Evolutionary conservation across 2,113 vertebrate genomes (phyloP).

Genomic region (Gymnarchus niloticus): DNA sequence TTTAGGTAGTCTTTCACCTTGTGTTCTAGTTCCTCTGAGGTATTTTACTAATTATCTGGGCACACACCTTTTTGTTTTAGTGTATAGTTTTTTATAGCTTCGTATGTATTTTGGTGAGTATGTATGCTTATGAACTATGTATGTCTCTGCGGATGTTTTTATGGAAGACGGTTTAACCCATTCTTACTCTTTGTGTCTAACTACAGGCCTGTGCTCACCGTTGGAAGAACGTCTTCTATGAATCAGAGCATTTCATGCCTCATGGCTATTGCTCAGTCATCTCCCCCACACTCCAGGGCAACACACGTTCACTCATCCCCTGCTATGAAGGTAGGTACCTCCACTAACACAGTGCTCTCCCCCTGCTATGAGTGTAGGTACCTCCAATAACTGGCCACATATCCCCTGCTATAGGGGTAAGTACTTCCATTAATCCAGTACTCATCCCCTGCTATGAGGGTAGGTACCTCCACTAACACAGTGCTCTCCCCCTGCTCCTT

Average conservation of each 20-base stretch:
- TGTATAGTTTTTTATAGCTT: background rate
- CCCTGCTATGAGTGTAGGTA: background rate
- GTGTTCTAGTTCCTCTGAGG: too few species aligned
- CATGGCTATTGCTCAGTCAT: conserved; percentile 93
- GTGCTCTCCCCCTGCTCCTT: background rate
- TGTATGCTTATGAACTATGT: background rate
- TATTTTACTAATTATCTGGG: background rate
- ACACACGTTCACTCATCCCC: conserved; percentile 73
- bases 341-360: background rate
- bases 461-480: background rate
- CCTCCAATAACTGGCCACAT: background rate
- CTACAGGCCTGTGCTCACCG: conserved; percentile 90
- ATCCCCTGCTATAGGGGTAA: background rate
- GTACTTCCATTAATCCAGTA: background rate
- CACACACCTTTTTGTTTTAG: background rate
- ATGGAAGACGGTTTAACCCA: background rate
- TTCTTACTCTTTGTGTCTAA: conserved; percentile 22
- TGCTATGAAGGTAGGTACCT: conserved; percentile 86
- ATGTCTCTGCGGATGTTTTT: background rate
- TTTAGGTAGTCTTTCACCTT: too few species aligned
- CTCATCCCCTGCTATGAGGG: background rate
- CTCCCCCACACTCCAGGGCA: conserved; percentile 76
- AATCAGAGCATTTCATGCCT: conserved; percentile 83
- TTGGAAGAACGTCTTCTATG: conserved; percentile 96
- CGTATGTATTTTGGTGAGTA: background rate